Evolutionary conservation across 2,797 vertebrate genomes (phyloP).

Genomic region (Malacoraja senta): DNA sequence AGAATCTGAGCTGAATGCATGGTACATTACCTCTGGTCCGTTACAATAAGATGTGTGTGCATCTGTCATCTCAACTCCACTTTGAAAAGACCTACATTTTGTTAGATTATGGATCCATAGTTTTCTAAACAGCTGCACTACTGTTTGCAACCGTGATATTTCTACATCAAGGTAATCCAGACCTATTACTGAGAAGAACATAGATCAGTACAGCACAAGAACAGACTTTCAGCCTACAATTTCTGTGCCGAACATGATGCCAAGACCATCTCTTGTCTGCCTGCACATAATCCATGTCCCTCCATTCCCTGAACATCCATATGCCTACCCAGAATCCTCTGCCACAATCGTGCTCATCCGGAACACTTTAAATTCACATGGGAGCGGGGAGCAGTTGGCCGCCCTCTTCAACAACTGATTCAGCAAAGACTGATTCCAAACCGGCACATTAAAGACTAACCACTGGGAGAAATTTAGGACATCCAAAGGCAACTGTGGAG

Average conservation of each 20-base stretch:
- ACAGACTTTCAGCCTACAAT: too few species aligned
- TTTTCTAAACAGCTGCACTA: neutral
- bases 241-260: too few species aligned
- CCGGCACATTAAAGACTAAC: too few species aligned
- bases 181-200: neutral
- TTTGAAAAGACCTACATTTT: neutral
- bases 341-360: neutral
- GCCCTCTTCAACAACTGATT: neutral
- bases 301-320: too few species aligned
- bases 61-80: neutral
- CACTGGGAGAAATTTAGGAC: too few species aligned
- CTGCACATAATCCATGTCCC: too few species aligned
- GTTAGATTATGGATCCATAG: neutral
- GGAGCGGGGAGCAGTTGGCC: neutral
- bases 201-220: too few species aligned
- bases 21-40: neutral
- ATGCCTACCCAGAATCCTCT: too few species aligned
- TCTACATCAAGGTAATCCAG: neutral
- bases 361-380: too few species aligned
- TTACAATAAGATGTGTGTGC: neutral
- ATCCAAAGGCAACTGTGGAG: too few species aligned
- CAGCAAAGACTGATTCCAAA: neutral
- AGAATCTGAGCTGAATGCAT: constrained; percentile 12
- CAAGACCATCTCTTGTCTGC: too few species aligned
- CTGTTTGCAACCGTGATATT: neutral